Evolutionary conservation across 2,113 vertebrate species (phyloP), one percentile per base, ranked within the genome.

Genomic region (Hypocryptadius cinnamomeus): DNA sequence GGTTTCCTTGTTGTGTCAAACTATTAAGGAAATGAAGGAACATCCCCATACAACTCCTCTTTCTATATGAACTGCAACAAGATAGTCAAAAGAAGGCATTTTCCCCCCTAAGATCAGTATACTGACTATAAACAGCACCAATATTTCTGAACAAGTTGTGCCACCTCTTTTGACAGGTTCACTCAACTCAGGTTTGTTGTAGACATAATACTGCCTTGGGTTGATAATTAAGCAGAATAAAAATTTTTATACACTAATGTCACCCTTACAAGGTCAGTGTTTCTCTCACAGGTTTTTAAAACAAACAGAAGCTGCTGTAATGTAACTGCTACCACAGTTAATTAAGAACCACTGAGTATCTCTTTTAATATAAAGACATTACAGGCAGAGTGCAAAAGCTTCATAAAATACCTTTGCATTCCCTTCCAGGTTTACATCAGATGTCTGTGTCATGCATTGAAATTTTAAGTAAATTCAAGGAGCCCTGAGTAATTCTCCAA

Each of bases 1-100:
- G 45, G 79, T 87, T 94, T 89, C 73, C 90, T 74, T 79, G 42
- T 78, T 86, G 45, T 78, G 90, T 86, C 79, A 93, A 59, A 88
- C 86, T 87, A 90, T 88, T 61, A 88, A 71, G 37, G 56, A 92
- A 84, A 94, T 84, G 77, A 96, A 95, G 72, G 79, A 94, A 92
- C 78, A 91, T 42, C 47, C 23, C n/a, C 37, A 51, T 19, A 56
- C 54, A 76, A 44, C 57, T 8, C 30, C 54, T 95, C 66, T 27
- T 94, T 71, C 69, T 73, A 40, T 47, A 86, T 79, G 89, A 83
- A 81, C 0, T 2, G 44, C 31, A 93, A 90, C 24, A 15, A 42
- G 60, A 74, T 25, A 84, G 4, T 78, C 7, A 78, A 59, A 89
- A 72, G 59, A 76, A 72, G 51, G 11, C 13, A 69, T 18, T 27